Base-by-base conservation (phyloP, 2,888 invertebrate species). In the Apotomis turbidana region DNA sequence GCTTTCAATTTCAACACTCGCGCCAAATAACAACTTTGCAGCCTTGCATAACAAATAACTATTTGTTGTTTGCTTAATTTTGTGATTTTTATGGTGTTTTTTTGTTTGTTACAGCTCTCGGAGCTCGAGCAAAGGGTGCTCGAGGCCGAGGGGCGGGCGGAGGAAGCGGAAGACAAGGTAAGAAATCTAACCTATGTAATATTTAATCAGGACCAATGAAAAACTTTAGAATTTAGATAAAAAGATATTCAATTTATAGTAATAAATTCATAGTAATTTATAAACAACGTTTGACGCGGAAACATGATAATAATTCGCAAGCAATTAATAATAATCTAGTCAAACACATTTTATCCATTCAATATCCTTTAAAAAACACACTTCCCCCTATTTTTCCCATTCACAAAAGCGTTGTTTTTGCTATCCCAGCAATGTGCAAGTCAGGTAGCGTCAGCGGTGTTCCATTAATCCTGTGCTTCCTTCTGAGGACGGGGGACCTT, bases 131-230 rank as follows among this genome's bases (percentile, higher is more conserved):
- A 97, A 88, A 95, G 98, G 83, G 97, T 98, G 87, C 95, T 97
- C 91, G 98, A 98, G 91, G 98, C 98, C 81, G 98, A 98, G 93
- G 96, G 97, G 82, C 95, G 98, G 82, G 98, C 98, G 68, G 98
- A 98, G 87, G 97, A 97, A 91, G 98, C 98, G 76, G 98, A 98
- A 93, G 97, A 98, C 93, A 98, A 98, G 97, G 98, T 98, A 95
- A 94, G 91, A 81, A 70, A 10, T 68, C 70, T 27, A 41, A n/a
- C n/a, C n/a, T n/a, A n/a, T n/a, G n/a, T n/a, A n/a, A n/a, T n/a
- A n/a, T n/a, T n/a, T n/a, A n/a, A n/a, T n/a, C n/a, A n/a, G n/a
- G n/a, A n/a, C n/a, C n/a, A n/a, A n/a, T n/a, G n/a, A 27, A 27
- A 27, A 27, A 27, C 0, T 27, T 27, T 27, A 27, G 27, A 27